These are phyloP conservation scores for Xylocopa sonorina DNA, from an alignment of 1,140 invertebrate species.

Conservation along the genomic window DNA sequence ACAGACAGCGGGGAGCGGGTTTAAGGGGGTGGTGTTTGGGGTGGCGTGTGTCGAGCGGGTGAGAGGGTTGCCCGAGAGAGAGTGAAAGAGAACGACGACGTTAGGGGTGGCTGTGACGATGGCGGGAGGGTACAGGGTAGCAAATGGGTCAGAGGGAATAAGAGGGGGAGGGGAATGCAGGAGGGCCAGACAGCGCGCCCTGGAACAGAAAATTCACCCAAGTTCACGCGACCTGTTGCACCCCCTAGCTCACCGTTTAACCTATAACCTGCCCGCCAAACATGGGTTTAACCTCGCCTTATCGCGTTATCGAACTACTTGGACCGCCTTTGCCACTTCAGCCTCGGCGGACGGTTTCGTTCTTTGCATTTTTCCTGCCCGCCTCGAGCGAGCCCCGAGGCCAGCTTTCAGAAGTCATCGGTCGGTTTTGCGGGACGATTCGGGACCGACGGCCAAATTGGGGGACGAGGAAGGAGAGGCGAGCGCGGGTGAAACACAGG, in stretches of 20 bases:
- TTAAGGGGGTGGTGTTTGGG: conserved; percentile 51
- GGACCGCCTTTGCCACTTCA: conserved; percentile 49
- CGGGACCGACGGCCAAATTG: neutral
- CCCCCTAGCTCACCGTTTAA: conserved; percentile 82
- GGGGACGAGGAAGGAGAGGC: neutral
- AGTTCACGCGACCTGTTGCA: conserved; percentile 83
- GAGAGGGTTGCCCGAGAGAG: conserved; percentile 27
- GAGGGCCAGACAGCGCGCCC: conserved; percentile 75
- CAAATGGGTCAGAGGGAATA: conserved; percentile 14
- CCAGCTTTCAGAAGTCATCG: neutral
- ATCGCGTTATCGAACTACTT: conserved; percentile 81
- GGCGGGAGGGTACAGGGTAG: conserved; percentile 7
- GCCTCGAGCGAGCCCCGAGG: neutral
- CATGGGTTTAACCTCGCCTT: conserved; percentile 82
- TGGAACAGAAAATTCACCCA: conserved; percentile 82
- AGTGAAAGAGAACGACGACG: conserved; percentile 1
- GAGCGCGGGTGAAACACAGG: too few species aligned
- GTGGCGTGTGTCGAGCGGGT: conserved; percentile 28
- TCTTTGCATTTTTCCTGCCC: conserved; percentile 19
- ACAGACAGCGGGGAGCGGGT: conserved; percentile 18
- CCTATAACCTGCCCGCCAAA: conserved; percentile 82
- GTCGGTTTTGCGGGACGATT: neutral
- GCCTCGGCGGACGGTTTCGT: neutral
- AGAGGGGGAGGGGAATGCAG: conserved; percentile 63
- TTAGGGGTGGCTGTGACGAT: neutral